Conservation (phyloP, 2,797 vertebrate genomes). For the Sebastes steindachneri region DNA sequence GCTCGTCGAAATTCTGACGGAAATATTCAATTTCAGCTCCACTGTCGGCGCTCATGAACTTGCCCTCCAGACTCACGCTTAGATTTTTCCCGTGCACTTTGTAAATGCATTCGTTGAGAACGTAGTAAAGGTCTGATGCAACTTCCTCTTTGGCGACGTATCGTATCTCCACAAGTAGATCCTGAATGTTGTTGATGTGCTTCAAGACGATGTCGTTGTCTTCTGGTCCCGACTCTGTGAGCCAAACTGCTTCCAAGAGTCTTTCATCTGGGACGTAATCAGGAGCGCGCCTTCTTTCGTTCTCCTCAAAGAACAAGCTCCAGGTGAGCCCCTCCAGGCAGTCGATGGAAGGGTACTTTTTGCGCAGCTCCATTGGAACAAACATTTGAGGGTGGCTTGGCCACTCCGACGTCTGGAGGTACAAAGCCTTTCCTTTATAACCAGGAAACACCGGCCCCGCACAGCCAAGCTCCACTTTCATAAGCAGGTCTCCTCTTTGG, state of each 20-base stretch:
- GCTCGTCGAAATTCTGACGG: constrained; percentile 34
- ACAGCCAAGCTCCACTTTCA: constrained; percentile 33
- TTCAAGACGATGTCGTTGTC: constrained; percentile 43
- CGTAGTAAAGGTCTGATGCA: constrained; percentile 57
- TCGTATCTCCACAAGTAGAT: constrained; percentile 77
- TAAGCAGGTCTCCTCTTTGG: constrained; percentile 45
- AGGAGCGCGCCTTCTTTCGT: constrained; percentile 64
- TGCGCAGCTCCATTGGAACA: constrained; percentile 67
- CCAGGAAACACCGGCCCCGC: constrained; percentile 40
- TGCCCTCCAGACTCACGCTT: constrained; percentile 58
- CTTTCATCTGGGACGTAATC: constrained; percentile 40
- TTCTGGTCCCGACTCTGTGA: constrained; percentile 27
- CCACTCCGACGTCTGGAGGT: constrained; percentile 62
- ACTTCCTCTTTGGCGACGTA: constrained; percentile 68
- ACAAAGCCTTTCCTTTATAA: constrained; percentile 65
- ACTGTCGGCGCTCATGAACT: constrained; percentile 45
- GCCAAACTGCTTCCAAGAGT: constrained; percentile 58
- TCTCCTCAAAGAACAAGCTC: constrained; percentile 78
- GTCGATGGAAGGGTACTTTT: constrained; percentile 71
- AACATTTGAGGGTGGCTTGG: constrained; percentile 78
- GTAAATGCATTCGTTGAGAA: constrained; percentile 75
- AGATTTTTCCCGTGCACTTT: constrained; percentile 57
- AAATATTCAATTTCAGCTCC: constrained; percentile 42
- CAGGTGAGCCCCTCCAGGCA: constrained; percentile 78
- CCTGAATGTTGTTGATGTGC: constrained; percentile 70